Conservation (phyloP, 2,113 vertebrate genomes). For the Phalacrocorax aristotelis region DNA sequence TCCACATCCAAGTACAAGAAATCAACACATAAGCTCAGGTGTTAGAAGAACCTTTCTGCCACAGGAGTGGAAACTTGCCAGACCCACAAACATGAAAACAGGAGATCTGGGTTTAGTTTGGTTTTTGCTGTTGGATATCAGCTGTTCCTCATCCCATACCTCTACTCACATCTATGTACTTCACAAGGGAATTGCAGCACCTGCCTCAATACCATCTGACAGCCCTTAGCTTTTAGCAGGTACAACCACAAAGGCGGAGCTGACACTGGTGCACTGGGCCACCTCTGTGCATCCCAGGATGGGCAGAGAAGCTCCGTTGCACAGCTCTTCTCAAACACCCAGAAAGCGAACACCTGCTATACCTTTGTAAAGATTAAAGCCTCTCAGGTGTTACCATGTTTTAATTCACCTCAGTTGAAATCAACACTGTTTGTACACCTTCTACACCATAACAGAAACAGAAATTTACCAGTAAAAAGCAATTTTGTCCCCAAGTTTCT, state of each 20-base stretch:
- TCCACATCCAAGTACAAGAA: background rate
- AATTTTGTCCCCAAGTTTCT: slow-evolving; percentile 89
- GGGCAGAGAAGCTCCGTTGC: background rate
- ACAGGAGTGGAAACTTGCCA: background rate
- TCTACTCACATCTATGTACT: background rate
- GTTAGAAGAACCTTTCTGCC: background rate
- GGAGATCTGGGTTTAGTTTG: background rate
- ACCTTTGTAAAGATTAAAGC: background rate
- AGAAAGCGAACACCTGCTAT: background rate
- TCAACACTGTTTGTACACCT: accelerated
- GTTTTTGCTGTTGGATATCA: background rate
- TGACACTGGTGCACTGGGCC: background rate
- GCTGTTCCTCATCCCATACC: background rate
- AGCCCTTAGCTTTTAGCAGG: background rate
- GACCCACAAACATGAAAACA: background rate
- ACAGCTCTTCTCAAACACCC: background rate
- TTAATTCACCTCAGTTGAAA: background rate
- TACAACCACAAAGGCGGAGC: background rate
- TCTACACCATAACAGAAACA: background rate
- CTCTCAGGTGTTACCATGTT: background rate
- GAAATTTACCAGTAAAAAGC: slow-evolving; percentile 92
- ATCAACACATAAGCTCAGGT: background rate
- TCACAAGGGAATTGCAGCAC: background rate
- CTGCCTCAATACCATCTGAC: accelerated
- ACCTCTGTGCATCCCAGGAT: background rate